Conservation (phyloP, 1,140 invertebrate species). For the Leptopilina boulardi region DNA sequence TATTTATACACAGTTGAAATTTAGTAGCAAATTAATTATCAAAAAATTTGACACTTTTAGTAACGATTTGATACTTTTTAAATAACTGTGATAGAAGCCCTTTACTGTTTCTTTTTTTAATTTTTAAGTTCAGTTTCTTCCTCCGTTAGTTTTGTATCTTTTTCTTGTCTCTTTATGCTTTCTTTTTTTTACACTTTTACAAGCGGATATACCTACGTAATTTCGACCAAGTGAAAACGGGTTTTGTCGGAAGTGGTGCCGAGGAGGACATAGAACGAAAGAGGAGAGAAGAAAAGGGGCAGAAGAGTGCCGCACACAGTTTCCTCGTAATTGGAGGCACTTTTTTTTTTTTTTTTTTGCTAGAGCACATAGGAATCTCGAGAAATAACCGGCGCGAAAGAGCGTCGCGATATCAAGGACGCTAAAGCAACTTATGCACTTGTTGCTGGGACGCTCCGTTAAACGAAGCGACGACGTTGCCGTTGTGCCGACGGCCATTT, state of each 20-base stretch:
- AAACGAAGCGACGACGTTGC: neutral
- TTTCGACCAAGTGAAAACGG: conserved; percentile 12
- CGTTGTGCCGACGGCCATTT: conserved; percentile 25
- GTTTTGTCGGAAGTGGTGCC: conserved; percentile 23
- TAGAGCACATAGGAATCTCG: neutral
- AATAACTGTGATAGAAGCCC: too few species aligned
- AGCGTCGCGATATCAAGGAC: conserved; percentile 18
- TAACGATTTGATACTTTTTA: neutral
- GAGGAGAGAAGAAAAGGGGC: conserved; percentile 27
- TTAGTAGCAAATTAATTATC: too few species aligned
- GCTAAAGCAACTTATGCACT: conserved; percentile 44
- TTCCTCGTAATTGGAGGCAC: conserved; percentile 39
- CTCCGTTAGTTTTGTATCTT: neutral
- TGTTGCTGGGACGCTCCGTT: conserved; percentile 48
- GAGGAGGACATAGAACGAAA: conserved; percentile 32
- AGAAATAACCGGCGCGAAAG: conserved; percentile 27
- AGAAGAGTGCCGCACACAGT: conserved; percentile 34
- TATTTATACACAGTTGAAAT: too few species aligned
- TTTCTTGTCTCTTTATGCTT: neutral
- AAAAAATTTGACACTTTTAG: too few species aligned
- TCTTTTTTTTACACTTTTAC: neutral
- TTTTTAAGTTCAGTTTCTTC: too few species aligned
- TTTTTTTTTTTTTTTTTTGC: too few species aligned
- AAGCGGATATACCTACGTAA: conserved; percentile 21
- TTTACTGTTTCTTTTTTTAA: too few species aligned